Evolutionary conservation across 1,140 invertebrate genomes (phyloP), one percentile per base, ranked within the genome.

Genomic region (Chymomyza costata): DNA sequence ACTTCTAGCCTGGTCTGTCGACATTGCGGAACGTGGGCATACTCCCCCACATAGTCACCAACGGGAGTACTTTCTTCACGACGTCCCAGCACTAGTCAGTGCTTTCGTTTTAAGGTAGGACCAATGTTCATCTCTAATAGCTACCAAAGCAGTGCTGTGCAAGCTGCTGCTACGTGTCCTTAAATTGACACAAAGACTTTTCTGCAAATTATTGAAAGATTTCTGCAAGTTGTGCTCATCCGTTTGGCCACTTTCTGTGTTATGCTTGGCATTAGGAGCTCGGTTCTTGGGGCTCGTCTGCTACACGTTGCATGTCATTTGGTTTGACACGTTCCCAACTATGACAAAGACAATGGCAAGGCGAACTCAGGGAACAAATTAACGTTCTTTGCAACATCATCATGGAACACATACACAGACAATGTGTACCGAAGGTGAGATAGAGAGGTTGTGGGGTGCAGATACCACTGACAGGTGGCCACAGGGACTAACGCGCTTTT

Each of bases 161-260:
- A n/a, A 14, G 34, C 25, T 6, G 6, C 6, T 13, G 21, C 15
- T 44, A 54, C 46, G 38, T 74, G 56, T 41, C 51, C 55, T 61
- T 53, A 48, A 67, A 51, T 46, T 53, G 59, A 74, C 55, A 74
- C 69, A 65, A 71, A 52, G 60, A 46, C 50, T 65, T 74, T 65
- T 40, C 65, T 53, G 55, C 41, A 63, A 68, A 68, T 68, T 68
- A 74, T 68, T 74, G 60, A 68, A 56, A 54, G 52, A 74, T 61
- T 74, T 68, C 44, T 40, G 35, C 46, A 44, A 46, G 19, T 41
- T 53, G 37, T 41, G 28, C 19, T 32, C 31, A 25, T 3, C 8
- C 21, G 21, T 8, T 25, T 3, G 8, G 3, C 13, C 32, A 3
- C n/a, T n/a, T n/a, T n/a, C n/a, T n/a, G n/a, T n/a, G n/a, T n/a